Conservation (phyloP, 2,888 invertebrate genomes). For the Drosophila antonietae region DNA sequence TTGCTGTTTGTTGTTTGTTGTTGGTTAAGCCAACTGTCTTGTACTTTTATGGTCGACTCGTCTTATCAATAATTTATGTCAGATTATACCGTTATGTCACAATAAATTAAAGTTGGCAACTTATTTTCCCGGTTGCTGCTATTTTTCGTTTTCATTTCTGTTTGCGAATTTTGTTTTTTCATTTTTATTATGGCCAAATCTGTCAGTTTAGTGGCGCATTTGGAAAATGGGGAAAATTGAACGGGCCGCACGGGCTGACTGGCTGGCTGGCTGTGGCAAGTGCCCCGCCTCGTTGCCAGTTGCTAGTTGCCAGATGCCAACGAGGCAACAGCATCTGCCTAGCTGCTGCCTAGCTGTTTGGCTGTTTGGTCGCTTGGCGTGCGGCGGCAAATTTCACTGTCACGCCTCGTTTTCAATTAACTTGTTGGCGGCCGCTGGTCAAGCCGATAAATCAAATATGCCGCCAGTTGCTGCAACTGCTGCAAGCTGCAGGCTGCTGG, state of each 20-base stretch:
- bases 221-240: conserved; percentile 69
- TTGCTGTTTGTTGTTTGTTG: conserved; percentile 32
- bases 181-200: conserved; percentile 80
- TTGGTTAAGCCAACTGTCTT: conserved; percentile 76
- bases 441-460: conserved; percentile 71
- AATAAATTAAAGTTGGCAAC: conserved; percentile 83
- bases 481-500: conserved; percentile 5
- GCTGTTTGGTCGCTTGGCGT: conserved; percentile 50
- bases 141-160: conserved; percentile 28
- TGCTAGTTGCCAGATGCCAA: background rate
- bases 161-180: conserved; percentile 15
- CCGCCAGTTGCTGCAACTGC: conserved; percentile 36
- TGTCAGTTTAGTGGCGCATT: conserved; percentile 80
- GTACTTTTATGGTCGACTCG: conserved; percentile 78
- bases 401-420: conserved; percentile 78
- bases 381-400: conserved; percentile 80
- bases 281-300: conserved; percentile 6
- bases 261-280: background rate
- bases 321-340: conserved; percentile 8
- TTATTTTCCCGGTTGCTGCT: conserved; percentile 72
- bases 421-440: conserved; percentile 72
- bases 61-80: conserved; percentile 84
- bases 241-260: conserved; percentile 20
- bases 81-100: conserved; percentile 83
- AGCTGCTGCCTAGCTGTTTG: background rate